Evolutionary conservation across 2,888 invertebrate genomes (phyloP), one percentile per base, ranked within the genome.

Genomic region (Amiota mariae): DNA sequence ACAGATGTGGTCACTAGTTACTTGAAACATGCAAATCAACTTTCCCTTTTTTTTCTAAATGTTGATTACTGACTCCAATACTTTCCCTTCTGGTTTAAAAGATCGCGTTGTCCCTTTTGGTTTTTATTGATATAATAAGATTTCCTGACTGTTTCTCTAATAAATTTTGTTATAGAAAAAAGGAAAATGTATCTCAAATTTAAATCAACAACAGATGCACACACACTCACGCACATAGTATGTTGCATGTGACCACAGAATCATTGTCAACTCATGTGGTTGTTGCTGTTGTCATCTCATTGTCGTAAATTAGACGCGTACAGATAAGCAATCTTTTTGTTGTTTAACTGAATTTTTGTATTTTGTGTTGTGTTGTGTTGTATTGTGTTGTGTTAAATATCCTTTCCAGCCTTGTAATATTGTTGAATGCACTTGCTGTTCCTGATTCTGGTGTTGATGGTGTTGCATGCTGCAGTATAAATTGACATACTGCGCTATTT

Each of bases 241-340:
- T n/a, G 47, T 13, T 15, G 57, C 20, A 70, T n/a, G 24, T 76
- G 74, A 77, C 72, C 78, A 81, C 84, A 84, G 80, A 77, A 66
- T 66, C 66, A 66, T 15, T 48, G 81, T 78, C 81, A 73, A 76
- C 77, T 64, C 75, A 70, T 71, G n/a, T 54, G 13, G n/a, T 54
- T 54, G 54, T 54, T 54, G 54, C 36, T 36, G 36, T 57, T 12
- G n/a, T 11, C 36, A 76, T 77, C 83, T 83, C 83, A 83, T 83
- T 83, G 83, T 87, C 88, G 88, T 88, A 88, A 88, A 88, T 88
- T 88, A 88, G 87, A 84, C 87, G 86, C 88, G 80, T 81, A 81
- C 85, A 81, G 88, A 88, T 85, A 84, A 87, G 79, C 79, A 85
- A 88, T 88, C 88, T 88, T 84, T 84, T 86, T 86, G 86, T 85